Evolutionary conservation across 2,113 vertebrate species (phyloP).

Genomic region (Calyptomena viridis): DNA sequence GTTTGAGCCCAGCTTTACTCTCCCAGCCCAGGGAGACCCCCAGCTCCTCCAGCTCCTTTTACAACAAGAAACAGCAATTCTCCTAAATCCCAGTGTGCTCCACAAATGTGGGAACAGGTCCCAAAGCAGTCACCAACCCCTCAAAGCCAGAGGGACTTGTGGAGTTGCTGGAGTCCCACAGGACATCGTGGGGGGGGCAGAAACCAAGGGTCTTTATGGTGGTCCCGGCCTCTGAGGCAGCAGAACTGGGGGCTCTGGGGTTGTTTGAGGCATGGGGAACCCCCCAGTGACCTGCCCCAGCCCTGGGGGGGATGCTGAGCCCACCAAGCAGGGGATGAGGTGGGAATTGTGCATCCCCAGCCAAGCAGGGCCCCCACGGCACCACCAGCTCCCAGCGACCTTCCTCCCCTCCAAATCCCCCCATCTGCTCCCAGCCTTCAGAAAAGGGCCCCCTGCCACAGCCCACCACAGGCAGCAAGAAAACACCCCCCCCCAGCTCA

Average conservation of each 20-base stretch:
- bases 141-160: background rate
- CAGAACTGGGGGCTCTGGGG: background rate
- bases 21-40: background rate
- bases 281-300: background rate
- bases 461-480: fast-evolving
- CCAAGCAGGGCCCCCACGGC: background rate
- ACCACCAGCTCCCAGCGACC: fast-evolving
- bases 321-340: background rate
- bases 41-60: background rate
- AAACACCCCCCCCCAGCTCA: background rate
- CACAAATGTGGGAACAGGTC: background rate
- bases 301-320: background rate
- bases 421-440: background rate
- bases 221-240: background rate
- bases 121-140: background rate
- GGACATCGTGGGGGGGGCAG: background rate
- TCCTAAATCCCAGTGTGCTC: background rate
- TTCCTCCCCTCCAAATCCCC: background rate
- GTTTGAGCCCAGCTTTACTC: background rate
- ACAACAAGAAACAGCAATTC: fast-evolving
- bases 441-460: background rate
- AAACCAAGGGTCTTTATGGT: background rate
- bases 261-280: background rate
- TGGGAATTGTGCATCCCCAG: background rate
- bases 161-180: background rate